phyloP scores from a whole-genome alignment of 1,140 invertebrate genomes.

The Bombus superbus region DNA sequence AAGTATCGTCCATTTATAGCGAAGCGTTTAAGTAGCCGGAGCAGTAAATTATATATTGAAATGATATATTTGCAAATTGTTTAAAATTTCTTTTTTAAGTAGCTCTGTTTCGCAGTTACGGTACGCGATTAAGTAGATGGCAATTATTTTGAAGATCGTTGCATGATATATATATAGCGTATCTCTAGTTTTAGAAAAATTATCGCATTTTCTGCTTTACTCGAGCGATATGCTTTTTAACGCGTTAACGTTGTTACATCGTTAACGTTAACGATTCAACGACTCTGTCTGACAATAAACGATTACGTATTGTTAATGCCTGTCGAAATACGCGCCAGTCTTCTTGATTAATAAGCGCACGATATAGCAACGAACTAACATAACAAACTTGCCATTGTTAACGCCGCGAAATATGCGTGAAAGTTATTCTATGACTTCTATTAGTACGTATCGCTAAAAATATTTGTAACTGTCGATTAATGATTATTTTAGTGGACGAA shows the following conservation, averaged over 20 bases:
- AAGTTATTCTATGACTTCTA: slow-evolving; percentile 8
- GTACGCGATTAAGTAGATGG: not conserved
- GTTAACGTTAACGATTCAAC: no score
- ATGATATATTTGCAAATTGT: not conserved
- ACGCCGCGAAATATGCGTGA: not conserved
- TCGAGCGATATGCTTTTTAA: not conserved
- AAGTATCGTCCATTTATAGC: not conserved
- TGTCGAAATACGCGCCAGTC: not conserved
- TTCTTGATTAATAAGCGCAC: not conserved
- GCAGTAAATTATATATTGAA: not conserved
- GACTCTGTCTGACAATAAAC: not conserved
- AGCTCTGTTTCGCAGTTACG: not conserved
- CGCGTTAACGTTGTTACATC: no score
- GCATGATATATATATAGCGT: not conserved
- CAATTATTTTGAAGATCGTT: not conserved
- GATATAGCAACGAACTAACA: not conserved
- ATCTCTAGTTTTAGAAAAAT: not conserved
- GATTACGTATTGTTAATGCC: not conserved
- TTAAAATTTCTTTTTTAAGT: not conserved
- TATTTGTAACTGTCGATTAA: not conserved
- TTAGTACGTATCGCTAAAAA: not conserved
- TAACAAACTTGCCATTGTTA: not conserved
- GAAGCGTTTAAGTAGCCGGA: not conserved
- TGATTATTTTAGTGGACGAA: slow-evolving; percentile 81
- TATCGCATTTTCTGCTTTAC: not conserved